Conservation (phyloP, 2,797 vertebrate species). For the Delichon dasypus region DNA sequence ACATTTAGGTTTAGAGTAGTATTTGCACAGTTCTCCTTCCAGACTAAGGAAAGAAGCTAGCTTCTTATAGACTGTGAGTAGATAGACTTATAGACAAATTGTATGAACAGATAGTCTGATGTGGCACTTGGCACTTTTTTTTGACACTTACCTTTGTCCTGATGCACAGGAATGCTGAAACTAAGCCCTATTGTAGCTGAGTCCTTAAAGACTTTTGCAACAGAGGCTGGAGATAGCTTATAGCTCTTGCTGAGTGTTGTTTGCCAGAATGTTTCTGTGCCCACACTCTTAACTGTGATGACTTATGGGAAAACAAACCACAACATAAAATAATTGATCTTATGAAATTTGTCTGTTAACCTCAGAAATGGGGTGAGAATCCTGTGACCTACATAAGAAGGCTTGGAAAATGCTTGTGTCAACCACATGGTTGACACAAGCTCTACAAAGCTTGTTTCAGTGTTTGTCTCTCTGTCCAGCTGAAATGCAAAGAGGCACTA, state of each 20-base stretch:
- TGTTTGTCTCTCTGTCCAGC: neutral
- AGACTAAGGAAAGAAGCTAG: neutral
- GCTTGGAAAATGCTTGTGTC: neutral
- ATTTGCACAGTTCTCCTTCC: neutral
- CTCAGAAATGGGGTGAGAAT: neutral
- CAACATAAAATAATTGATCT: neutral
- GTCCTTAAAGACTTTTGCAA: neutral
- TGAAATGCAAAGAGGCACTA: neutral
- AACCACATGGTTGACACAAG: neutral
- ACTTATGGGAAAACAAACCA: neutral
- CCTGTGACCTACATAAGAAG: neutral
- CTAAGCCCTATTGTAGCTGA: neutral
- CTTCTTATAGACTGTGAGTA: neutral
- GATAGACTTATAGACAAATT: neutral
- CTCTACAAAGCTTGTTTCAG: neutral
- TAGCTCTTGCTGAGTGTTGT: neutral
- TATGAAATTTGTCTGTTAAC: neutral
- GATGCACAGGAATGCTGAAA: neutral
- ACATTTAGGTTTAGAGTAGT: neutral
- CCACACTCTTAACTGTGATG: neutral
- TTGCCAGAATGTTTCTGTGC: neutral
- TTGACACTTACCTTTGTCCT: neutral
- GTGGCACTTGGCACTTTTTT: neutral
- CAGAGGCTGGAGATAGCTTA: neutral
- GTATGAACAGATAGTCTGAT: neutral